phyloP scores from a whole-genome alignment of 2,113 vertebrate genomes.

The Origma solitaria region DNA sequence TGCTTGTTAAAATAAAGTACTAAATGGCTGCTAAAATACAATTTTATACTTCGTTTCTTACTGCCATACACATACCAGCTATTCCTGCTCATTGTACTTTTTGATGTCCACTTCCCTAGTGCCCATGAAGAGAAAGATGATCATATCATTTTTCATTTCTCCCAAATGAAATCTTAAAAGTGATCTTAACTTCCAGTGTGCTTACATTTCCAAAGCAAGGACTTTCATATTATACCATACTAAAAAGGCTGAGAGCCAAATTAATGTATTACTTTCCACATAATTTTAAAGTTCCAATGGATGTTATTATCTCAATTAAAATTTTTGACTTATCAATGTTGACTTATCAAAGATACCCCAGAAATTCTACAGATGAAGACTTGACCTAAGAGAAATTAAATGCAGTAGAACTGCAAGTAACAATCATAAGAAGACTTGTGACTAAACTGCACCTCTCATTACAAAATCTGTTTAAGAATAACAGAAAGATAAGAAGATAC shows the following conservation, averaged over 20 bases:
- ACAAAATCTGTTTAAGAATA: background rate
- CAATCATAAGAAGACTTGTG: background rate
- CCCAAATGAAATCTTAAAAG: background rate
- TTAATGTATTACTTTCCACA: background rate
- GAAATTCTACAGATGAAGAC: background rate
- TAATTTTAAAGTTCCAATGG: background rate
- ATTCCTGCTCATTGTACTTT: background rate
- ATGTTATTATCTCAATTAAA: background rate
- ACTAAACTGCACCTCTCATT: background rate
- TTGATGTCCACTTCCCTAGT: background rate
- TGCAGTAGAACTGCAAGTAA: background rate
- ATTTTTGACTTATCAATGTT: background rate
- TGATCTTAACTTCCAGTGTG: background rate
- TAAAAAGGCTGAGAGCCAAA: background rate
- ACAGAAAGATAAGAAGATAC: background rate
- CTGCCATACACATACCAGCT: background rate
- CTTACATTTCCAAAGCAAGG: background rate
- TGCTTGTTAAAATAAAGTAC: background rate
- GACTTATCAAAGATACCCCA: background rate
- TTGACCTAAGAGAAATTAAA: background rate
- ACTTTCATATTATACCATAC: background rate
- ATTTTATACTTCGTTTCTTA: background rate
- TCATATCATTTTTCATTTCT: background rate
- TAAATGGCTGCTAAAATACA: background rate
- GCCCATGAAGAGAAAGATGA: background rate